These are phyloP conservation scores for Acromyrmex echinatior DNA, from an alignment of 1,140 invertebrate genomes.

Conservation along the genomic window DNA sequence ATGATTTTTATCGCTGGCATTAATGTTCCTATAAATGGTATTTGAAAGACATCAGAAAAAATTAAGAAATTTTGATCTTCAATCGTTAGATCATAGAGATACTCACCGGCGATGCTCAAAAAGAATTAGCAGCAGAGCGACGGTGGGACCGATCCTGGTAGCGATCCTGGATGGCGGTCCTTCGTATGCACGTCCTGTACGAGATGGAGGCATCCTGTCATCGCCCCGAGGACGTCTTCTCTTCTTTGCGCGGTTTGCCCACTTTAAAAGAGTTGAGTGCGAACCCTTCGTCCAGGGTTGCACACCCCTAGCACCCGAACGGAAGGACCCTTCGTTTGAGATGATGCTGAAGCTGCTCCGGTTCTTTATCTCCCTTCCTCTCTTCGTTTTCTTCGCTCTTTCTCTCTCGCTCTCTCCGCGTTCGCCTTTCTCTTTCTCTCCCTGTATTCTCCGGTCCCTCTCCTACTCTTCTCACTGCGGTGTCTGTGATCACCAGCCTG, in stretches of 20 bases:
- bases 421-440: conserved; percentile 51
- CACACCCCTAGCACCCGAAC: conserved; percentile 81
- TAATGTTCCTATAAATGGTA: not conserved
- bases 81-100: not conserved
- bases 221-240: conserved; percentile 82
- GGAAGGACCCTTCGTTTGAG: conserved; percentile 77
- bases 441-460: conserved; percentile 66
- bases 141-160: conserved; percentile 71
- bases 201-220: conserved; percentile 86
- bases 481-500: conserved; percentile 84
- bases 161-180: conserved; percentile 79
- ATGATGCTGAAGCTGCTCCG: conserved; percentile 56
- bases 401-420: conserved; percentile 30
- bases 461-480: conserved; percentile 74
- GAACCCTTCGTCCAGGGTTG: conserved; percentile 73
- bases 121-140: conserved; percentile 78
- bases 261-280: conserved; percentile 77
- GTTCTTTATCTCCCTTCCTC: conserved; percentile 51
- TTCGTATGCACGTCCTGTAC: conserved; percentile 81
- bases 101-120: conserved; percentile 82
- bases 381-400: conserved; percentile 33
- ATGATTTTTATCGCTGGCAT: not conserved
- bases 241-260: conserved; percentile 77
- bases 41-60: not conserved
- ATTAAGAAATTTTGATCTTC: not conserved